Base-by-base conservation (phyloP, 2,797 vertebrate genomes). In the Philypnodon macrostomus region DNA sequence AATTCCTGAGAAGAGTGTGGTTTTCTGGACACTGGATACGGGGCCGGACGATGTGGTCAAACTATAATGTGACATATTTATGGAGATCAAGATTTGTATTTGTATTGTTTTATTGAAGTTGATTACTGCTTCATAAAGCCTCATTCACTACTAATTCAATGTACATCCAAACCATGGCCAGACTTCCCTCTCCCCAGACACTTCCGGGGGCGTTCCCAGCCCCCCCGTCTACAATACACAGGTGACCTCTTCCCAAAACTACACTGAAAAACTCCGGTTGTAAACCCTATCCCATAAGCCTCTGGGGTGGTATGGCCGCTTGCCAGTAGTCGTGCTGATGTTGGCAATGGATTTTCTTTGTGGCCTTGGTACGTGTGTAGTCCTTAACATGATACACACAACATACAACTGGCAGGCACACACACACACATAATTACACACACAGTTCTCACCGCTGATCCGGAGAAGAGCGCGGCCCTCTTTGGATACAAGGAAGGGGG, bases 251-350 rank as follows among this genome's bases (percentile, higher is more conserved):
- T 23, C 70, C n/a, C n/a, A n/a, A 49, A 68, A 80, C 72, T 59
- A 48, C 70, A 60, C 69, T 73, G 65, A 69, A 74, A 58, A n/a
- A 73, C 79, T 77, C 63, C 68, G 58, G 51, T 67, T 75, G 59
- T 67, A 79, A 85, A 81, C 68, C 64, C 73, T 77, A 83, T 84
- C 78, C 71, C 81, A 75, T 81, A 13, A 79, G 76, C 77, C 85
- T 81, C 80, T 65, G 63, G 78, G 83, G 84, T 79, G 85, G 82
- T 74, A 84, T 87, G 87, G 86, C 80, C 58, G 27, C 67, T 47
- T 75, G 87, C 87, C 87, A 88, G 80, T 76, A 62, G 67, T 77
- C 78, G 75, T 86, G 86, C 80, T 90, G 85, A 84, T 88, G 81
- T 90, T 88, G 87, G 85, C 83, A 81, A 59, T 67, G 61, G 70